phyloP scores from a whole-genome alignment of 2,113 vertebrate genomes.

The Carassius auratus region DNA sequence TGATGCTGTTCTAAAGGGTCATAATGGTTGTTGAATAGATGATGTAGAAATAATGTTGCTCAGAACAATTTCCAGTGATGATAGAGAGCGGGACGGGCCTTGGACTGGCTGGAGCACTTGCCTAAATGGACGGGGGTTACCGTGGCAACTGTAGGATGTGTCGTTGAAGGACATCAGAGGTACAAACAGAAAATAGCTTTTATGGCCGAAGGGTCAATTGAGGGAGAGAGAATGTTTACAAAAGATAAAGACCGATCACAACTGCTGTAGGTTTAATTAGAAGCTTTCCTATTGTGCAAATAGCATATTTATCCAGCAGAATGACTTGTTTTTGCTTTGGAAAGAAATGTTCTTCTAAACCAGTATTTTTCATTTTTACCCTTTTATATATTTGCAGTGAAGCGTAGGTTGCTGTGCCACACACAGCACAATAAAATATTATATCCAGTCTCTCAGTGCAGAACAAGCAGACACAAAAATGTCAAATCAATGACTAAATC shows the following conservation, averaged over 20 bases:
- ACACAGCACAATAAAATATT: background rate
- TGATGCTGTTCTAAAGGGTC: background rate
- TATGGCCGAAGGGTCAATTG: background rate
- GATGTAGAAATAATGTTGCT: conserved; percentile 1
- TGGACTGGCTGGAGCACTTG: conserved; percentile 11
- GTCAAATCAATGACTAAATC: background rate
- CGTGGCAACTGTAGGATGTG: conserved; percentile 58
- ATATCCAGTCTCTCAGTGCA: background rate
- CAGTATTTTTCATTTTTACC: background rate
- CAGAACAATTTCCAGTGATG: conserved; percentile 3
- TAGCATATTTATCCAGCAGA: conserved; percentile 3
- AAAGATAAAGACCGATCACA: conserved; percentile 8
- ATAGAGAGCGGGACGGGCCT: background rate
- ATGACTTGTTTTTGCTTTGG: background rate
- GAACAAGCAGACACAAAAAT: background rate
- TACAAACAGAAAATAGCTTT: conserved; percentile 41
- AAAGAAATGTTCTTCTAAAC: background rate
- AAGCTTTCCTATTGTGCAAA: conserved; percentile 1
- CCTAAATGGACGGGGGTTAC: conserved; percentile 45
- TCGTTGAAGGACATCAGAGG: conserved; percentile 53
- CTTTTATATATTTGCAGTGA: background rate
- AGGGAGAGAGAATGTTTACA: conserved; percentile 18
- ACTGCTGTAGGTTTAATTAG: conserved; percentile 28
- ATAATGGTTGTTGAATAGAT: background rate
- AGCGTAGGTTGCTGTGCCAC: background rate